Conservation (phyloP, 1,140 invertebrate species). For the Megalopta genalis region DNA sequence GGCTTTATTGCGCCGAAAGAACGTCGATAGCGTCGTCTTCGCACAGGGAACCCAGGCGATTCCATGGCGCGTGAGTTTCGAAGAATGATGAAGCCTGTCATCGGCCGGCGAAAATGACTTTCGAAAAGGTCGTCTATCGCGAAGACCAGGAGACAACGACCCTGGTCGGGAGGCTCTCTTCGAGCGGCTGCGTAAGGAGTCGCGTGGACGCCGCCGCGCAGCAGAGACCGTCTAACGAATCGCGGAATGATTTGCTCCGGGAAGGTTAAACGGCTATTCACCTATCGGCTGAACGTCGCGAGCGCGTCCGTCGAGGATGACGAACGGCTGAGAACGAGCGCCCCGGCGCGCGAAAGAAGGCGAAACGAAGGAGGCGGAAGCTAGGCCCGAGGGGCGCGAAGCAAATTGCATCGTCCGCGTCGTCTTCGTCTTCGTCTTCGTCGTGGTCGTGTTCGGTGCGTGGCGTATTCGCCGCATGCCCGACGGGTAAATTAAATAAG, state of each 20-base stretch:
- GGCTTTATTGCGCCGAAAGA: no score
- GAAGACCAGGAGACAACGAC: no score
- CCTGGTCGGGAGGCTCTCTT: no score
- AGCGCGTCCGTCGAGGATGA: background rate
- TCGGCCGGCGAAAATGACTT: no score
- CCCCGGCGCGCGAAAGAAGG: background rate
- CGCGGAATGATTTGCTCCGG: slow-evolving; percentile 7
- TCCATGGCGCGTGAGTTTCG: no score
- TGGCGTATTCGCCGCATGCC: slow-evolving; percentile 14
- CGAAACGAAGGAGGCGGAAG: background rate
- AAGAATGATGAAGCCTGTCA: no score
- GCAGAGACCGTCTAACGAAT: no score
- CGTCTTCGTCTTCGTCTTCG: background rate
- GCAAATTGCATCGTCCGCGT: slow-evolving; percentile 16
- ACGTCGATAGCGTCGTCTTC: no score
- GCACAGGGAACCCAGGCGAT: no score
- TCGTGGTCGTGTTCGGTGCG: slow-evolving; percentile 13
- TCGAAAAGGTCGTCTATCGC: no score
- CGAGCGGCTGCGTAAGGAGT: no score
- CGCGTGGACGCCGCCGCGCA: background rate
- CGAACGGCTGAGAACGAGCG: slow-evolving; percentile 15
- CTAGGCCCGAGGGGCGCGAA: background rate
- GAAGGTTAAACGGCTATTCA: slow-evolving; percentile 16
- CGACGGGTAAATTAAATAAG: slow-evolving; percentile 41
- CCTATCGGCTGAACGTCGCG: background rate